Base-by-base conservation (phyloP, 1,140 invertebrate genomes). In the Leptinotarsa texana region DNA sequence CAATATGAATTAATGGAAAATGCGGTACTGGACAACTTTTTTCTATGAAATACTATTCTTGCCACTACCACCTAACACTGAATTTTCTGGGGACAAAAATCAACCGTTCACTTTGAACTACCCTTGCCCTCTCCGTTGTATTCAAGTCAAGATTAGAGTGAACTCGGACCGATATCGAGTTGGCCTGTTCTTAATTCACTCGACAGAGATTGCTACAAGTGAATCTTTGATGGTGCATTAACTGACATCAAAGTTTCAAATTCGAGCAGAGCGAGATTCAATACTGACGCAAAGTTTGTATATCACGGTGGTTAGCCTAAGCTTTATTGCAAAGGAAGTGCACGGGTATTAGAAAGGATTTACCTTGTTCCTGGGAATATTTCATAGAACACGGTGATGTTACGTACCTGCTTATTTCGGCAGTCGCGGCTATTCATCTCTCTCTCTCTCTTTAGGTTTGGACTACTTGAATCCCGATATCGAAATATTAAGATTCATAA, bases 321-420 rank as follows among this genome's bases (percentile, higher is more conserved):
- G 76, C 76, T 77, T 77, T 77, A 77, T 77, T 74, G 73, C 73
- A 72, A 72, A 74, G 73, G 76, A 72, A 74, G 73, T 77, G 76
- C 76, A 77, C 21, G 67, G 73, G 73, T 67, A 74, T 77, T 77
- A 77, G 63, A 62, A 68, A 68, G 76, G 76, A 77, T 77, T 77
- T 70, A 61, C 74, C 76, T 62, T 74, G 75, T 74, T 77, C 72
- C 75, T 73, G 48, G 21, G 67, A 49, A 49, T 74, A 74, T 77
- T 77, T 74, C 73, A 77, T 57, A 57, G 33, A 65, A 77, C 63
- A 27, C 72, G 49, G 62, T 42, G 11, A 68, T 47, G 42, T 68
- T 42, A 13, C 24, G 4, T 8, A 68, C 4, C 51, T 57, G 51
- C 51, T 57, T 57, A 18, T 57, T 57, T 57, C 51, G 17, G 15